These are phyloP conservation scores for Sebastes trivittatus DNA, from an alignment of 2,797 vertebrate species.

Conservation along the genomic window DNA sequence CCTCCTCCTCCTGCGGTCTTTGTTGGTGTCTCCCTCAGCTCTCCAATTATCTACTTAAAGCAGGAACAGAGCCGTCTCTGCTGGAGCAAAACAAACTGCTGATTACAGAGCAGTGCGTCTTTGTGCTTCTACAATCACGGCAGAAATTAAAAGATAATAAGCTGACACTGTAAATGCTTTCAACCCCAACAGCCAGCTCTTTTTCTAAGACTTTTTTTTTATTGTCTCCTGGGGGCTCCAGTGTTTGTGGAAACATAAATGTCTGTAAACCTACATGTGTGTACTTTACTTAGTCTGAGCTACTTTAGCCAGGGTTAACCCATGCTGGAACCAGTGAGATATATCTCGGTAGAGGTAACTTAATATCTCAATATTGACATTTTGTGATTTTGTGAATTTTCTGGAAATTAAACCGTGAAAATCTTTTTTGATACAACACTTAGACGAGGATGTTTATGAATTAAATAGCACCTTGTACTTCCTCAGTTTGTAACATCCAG, in stretches of 20 bases:
- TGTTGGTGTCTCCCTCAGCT: slow-evolving; percentile 31
- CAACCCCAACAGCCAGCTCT: background rate
- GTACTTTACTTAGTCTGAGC: background rate
- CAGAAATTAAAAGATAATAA: slow-evolving; percentile 53
- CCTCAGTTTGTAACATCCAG: background rate
- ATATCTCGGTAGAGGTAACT: background rate
- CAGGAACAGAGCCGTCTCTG: slow-evolving; percentile 37
- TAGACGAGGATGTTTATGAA: background rate
- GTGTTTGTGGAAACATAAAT: background rate
- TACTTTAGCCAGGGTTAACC: background rate
- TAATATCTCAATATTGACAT: background rate
- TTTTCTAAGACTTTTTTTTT: background rate
- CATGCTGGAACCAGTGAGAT: background rate
- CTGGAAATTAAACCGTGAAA: background rate
- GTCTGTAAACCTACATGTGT: background rate
- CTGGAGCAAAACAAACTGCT: slow-evolving; percentile 53
- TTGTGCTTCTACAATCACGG: slow-evolving; percentile 40
- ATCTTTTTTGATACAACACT: background rate
- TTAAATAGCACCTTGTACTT: background rate
- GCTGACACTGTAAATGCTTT: slow-evolving; percentile 25
- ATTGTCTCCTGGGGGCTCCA: background rate
- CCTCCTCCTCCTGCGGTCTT: slow-evolving; percentile 2
- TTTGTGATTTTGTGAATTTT: background rate
- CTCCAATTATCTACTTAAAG: slow-evolving; percentile 64
- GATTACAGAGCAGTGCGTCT: slow-evolving; percentile 51